Conservation (phyloP, 53 echinoderm and acorn worm genomes). For the Astropecten irregularis region DNA sequence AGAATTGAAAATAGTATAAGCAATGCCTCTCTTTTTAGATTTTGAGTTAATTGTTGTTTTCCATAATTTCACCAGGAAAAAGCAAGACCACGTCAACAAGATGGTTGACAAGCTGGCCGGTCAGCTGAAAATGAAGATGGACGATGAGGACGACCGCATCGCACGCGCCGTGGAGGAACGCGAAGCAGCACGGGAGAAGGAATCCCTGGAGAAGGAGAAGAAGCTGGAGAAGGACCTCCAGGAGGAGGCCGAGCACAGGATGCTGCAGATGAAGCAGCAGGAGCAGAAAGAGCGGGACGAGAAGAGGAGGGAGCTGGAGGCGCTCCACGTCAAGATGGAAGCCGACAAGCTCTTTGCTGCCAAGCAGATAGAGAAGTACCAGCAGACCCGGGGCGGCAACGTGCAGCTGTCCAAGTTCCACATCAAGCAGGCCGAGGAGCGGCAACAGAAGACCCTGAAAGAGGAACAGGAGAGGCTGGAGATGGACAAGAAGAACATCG, state of each 20-base stretch:
- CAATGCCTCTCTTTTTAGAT: neutral
- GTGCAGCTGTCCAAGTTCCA: slow-evolving; percentile 72
- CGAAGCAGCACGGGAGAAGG: slow-evolving; percentile 77
- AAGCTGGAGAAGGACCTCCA: slow-evolving; percentile 65
- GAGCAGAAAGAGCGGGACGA: slow-evolving; percentile 77
- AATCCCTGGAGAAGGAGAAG: slow-evolving; percentile 73
- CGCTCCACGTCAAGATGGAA: slow-evolving; percentile 84
- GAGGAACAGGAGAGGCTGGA: slow-evolving; percentile 72
- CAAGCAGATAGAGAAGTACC: slow-evolving; percentile 83
- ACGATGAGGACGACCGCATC: slow-evolving; percentile 96
- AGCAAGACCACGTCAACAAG: slow-evolving; percentile 83
- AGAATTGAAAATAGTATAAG: too few relatives aligned
- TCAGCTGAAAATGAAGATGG: slow-evolving; percentile 78
- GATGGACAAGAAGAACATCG: slow-evolving; percentile 91
- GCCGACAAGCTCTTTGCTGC: slow-evolving; percentile 87
- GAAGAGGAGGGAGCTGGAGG: slow-evolving; percentile 70
- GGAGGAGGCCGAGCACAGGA: slow-evolving; percentile 75
- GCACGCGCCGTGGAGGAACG: slow-evolving; percentile 76
- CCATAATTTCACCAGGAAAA: slow-evolving; percentile 86
- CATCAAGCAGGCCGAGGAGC: slow-evolving; percentile 71
- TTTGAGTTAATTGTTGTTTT: neutral
- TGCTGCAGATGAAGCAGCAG: slow-evolving; percentile 58
- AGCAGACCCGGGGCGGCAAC: slow-evolving; percentile 57
- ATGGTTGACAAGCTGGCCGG: slow-evolving; percentile 84
- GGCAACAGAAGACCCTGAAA: slow-evolving; percentile 12